These are phyloP conservation scores for Macroramphosus scolopax DNA, from an alignment of 2,797 vertebrate genomes.

Conservation along the genomic window DNA sequence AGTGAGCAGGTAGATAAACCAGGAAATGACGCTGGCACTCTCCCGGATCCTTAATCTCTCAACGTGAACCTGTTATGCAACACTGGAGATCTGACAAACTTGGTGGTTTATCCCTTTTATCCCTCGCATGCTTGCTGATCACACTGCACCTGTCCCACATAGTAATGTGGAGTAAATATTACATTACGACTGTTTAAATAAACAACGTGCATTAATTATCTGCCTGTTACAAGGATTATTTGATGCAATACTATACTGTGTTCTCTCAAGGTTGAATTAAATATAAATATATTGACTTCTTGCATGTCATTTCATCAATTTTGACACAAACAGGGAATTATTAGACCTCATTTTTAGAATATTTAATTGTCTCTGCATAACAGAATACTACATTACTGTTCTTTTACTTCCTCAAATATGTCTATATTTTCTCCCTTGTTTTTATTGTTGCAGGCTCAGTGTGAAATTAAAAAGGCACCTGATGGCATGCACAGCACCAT, in stretches of 20 bases:
- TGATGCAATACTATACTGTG: too few relatives aligned
- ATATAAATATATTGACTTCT: too few relatives aligned
- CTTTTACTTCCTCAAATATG: background rate
- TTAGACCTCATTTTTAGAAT: too few relatives aligned
- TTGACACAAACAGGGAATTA: too few relatives aligned
- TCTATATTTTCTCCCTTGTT: conserved; percentile 1
- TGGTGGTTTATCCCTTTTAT: conserved; percentile 33
- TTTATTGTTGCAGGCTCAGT: conserved; percentile 3
- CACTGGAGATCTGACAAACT: conserved; percentile 41
- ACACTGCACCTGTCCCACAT: conserved; percentile 18
- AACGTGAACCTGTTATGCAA: conserved; percentile 71
- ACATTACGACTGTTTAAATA: conserved; percentile 2
- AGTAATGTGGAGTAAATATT: conserved; percentile 1
- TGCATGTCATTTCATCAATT: too few relatives aligned
- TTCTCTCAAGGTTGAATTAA: too few relatives aligned
- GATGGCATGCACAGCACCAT: conserved; percentile 6
- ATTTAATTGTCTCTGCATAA: too few relatives aligned
- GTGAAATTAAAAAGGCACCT: conserved; percentile 20
- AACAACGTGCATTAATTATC: conserved; percentile 4
- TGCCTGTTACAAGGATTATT: background rate
- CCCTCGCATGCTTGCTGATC: conserved; percentile 12
- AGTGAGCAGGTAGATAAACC: conserved; percentile 57
- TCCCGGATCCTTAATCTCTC: conserved; percentile 70
- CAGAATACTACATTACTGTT: too few relatives aligned
- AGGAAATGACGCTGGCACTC: conserved; percentile 60